Conservation (phyloP, 2,797 vertebrate species). For the Aratinga solstitialis region DNA sequence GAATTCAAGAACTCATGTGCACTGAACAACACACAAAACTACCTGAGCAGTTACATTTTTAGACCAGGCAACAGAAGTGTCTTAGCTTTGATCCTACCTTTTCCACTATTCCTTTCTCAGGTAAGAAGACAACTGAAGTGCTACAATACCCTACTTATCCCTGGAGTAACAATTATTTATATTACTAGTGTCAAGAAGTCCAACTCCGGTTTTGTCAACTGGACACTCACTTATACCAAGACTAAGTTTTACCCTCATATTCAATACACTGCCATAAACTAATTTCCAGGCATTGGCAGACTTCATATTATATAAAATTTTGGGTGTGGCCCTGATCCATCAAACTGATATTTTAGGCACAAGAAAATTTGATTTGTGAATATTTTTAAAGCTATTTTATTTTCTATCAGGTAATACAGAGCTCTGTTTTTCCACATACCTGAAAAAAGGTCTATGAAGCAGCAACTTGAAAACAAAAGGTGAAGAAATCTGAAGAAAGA, state of each 20-base stretch:
- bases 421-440: constrained; percentile 74
- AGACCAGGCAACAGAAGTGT: background rate
- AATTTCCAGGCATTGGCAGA: background rate
- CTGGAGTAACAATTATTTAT: background rate
- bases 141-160: background rate
- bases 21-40: background rate
- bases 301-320: background rate
- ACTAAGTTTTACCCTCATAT: background rate
- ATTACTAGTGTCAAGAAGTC: background rate
- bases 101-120: background rate
- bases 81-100: background rate
- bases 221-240: background rate
- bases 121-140: background rate
- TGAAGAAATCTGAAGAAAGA: constrained; percentile 90
- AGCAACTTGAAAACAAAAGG: constrained; percentile 98
- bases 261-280: background rate
- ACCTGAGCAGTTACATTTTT: background rate
- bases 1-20: background rate
- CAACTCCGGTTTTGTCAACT: background rate
- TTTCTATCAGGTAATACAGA: background rate
- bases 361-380: accelerated
- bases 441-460: constrained; percentile 96
- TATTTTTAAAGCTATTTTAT: background rate
- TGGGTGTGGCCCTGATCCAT: background rate
- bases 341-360: background rate